Conservation (phyloP, 1,140 invertebrate genomes). For the Hycleus cichorii region DNA sequence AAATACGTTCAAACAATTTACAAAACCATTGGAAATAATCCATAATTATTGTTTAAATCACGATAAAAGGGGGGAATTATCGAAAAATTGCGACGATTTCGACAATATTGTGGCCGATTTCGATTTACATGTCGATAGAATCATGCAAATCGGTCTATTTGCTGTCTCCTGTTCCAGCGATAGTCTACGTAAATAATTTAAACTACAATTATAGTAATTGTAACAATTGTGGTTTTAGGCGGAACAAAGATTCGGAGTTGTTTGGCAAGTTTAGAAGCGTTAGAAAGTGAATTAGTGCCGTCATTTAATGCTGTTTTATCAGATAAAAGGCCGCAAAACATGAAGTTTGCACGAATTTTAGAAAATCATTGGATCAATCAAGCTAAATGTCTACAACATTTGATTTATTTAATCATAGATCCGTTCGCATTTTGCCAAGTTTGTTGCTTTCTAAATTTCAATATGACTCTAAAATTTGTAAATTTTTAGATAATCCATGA, state of each 20-base stretch:
- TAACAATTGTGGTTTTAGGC: conserved; percentile 41
- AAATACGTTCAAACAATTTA: conserved; percentile 28
- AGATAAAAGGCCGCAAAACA: conserved; percentile 40
- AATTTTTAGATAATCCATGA: conserved; percentile 26
- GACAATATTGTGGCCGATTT: conserved; percentile 48
- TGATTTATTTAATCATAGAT: conserved; percentile 56
- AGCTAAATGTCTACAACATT: conserved; percentile 47
- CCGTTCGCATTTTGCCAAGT: conserved; percentile 58
- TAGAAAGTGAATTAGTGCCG: conserved; percentile 57
- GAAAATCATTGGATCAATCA: conserved; percentile 51
- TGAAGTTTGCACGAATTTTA: conserved; percentile 44
- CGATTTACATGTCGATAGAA: conserved; percentile 56
- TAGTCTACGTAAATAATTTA: conserved; percentile 25
- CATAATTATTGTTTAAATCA: conserved; percentile 22
- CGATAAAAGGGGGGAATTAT: not conserved
- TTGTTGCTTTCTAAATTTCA: conserved; percentile 4
- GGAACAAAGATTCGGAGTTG: conserved; percentile 51
- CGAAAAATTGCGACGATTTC: conserved; percentile 13
- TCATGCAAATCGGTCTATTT: conserved; percentile 59
- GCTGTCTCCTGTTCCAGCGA: conserved; percentile 59
- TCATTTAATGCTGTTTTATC: conserved; percentile 45
- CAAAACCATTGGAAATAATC: conserved; percentile 23
- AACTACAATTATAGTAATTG: not conserved
- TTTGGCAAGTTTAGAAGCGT: conserved; percentile 55
- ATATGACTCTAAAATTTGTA: not conserved